Conservation (phyloP, 2,113 vertebrate species). For the Morone saxatilis region DNA sequence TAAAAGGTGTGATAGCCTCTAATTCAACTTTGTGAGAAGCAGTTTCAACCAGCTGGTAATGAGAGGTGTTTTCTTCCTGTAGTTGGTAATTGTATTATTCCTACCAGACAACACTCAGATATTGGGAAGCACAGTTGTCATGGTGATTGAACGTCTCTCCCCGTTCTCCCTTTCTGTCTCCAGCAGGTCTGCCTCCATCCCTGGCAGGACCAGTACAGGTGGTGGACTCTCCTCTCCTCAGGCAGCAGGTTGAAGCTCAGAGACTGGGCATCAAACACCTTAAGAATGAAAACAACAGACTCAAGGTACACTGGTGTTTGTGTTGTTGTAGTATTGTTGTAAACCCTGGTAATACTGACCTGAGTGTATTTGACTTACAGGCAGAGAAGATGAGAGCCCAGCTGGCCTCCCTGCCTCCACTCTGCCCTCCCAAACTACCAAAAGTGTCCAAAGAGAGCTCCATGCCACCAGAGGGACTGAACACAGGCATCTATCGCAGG, state of each 20-base stretch:
- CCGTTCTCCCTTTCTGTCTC: background rate
- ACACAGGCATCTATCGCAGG: slow-evolving; percentile 88
- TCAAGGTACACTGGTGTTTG: slow-evolving; percentile 84
- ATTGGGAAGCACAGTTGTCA: background rate
- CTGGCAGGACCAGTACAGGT: slow-evolving; percentile 86
- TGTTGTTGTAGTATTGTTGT: too few relatives aligned
- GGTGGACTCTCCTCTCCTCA: slow-evolving; percentile 92
- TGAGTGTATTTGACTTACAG: slow-evolving; percentile 69
- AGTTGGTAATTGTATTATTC: background rate
- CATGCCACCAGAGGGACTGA: slow-evolving; percentile 76
- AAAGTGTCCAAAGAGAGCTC: slow-evolving; percentile 72
- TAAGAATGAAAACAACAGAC: slow-evolving; percentile 91
- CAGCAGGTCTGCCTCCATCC: slow-evolving; percentile 50
- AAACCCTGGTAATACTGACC: background rate
- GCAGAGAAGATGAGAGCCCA: slow-evolving; percentile 89
- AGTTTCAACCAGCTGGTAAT: background rate
- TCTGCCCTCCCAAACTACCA: slow-evolving; percentile 86
- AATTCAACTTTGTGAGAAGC: background rate
- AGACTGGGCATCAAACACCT: slow-evolving; percentile 90
- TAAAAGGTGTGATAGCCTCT: background rate
- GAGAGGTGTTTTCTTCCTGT: background rate
- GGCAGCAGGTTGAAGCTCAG: slow-evolving; percentile 92
- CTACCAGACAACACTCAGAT: background rate
- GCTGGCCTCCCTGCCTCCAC: slow-evolving; percentile 86
- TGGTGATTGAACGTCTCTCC: background rate